phyloP scores from a whole-genome alignment of 1,140 invertebrate species.

The Dreissena rostriformis region DNA sequence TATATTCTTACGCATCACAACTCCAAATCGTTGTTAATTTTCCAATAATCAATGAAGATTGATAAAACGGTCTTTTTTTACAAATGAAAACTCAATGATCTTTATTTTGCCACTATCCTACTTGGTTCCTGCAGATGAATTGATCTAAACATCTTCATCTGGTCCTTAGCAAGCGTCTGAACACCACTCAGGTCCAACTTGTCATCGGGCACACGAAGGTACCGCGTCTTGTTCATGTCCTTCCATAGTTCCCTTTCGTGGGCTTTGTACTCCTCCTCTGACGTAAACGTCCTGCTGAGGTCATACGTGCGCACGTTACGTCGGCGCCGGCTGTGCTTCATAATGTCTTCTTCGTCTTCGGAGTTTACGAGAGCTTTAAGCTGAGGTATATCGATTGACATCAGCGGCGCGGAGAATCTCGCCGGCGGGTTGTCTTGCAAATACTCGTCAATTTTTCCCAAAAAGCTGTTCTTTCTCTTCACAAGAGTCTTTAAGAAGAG shows the following conservation, averaged over 20 bases:
- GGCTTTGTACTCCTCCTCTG: conserved; percentile 68
- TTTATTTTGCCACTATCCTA: conserved; percentile 20
- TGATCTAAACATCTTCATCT: conserved; percentile 61
- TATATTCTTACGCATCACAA: no score
- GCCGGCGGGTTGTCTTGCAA: conserved; percentile 62
- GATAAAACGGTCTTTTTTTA: no score
- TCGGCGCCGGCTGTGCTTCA: conserved; percentile 40
- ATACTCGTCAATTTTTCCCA: conserved; percentile 70
- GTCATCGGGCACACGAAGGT: conserved; percentile 66
- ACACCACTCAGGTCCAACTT: conserved; percentile 65
- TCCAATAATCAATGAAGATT: no score
- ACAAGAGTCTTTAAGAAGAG: conserved; percentile 56
- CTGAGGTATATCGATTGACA: not conserved
- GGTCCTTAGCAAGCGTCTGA: conserved; percentile 68
- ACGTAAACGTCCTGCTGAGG: conserved; percentile 62
- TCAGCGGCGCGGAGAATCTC: conserved; percentile 27
- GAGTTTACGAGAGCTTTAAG: conserved; percentile 30
- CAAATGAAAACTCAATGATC: no score
- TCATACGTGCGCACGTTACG: conserved; percentile 53
- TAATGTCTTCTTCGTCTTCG: conserved; percentile 36
- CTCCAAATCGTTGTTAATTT: no score
- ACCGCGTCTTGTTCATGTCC: conserved; percentile 70
- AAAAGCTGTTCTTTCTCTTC: conserved; percentile 67
- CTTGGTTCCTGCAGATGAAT: conserved; percentile 23
- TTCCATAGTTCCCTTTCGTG: conserved; percentile 64